Percentiles rank a stretch among this genome's conserved stretches.
phyloP scores from a whole-genome alignment of 2,113 vertebrate genomes.

The Carassius carassius region DNA sequence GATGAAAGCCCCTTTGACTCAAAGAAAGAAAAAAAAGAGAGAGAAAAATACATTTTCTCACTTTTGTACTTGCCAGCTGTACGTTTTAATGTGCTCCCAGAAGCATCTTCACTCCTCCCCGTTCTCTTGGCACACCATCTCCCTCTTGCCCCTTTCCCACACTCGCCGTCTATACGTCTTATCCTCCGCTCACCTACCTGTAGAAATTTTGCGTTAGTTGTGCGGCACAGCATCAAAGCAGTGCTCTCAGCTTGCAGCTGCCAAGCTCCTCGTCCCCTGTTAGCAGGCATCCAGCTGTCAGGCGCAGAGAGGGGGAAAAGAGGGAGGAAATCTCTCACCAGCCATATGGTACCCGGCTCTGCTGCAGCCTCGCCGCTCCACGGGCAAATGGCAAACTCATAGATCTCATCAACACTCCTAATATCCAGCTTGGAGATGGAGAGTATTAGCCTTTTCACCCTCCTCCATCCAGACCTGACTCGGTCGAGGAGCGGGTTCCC shows the following conservation, averaged over 20 bases:
- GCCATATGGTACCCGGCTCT: constrained; percentile 92
- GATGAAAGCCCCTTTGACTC: constrained; percentile 72
- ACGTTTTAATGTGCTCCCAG: constrained; percentile 73
- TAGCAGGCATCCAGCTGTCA: constrained; percentile 96
- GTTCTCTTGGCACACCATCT: constrained; percentile 57
- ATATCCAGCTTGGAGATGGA: constrained; percentile 76
- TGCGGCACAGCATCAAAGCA: constrained; percentile 77
- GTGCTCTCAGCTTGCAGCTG: constrained; percentile 86
- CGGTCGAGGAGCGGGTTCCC: constrained; percentile 31
- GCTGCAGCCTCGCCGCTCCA: constrained; percentile 79
- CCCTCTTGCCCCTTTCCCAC: constrained; percentile 74
- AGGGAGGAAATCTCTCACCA: constrained; percentile 87
- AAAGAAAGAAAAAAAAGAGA: constrained; percentile 53
- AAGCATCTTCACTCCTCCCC: constrained; percentile 63
- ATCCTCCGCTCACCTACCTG: constrained; percentile 81
- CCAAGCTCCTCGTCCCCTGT: constrained; percentile 87
- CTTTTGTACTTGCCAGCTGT: constrained; percentile 70
- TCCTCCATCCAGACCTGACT: constrained; percentile 48
- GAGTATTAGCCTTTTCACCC: constrained; percentile 64
- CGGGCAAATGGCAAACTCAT: constrained; percentile 82
- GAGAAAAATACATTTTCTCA: constrained; percentile 49
- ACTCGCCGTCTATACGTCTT: constrained; percentile 64
- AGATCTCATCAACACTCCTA: constrained; percentile 80
- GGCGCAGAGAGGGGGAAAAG: constrained; percentile 82
- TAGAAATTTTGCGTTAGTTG: constrained; percentile 80